phyloP scores from a whole-genome alignment of 1,140 invertebrate species.

The Panagrolaimus sp. region DNA sequence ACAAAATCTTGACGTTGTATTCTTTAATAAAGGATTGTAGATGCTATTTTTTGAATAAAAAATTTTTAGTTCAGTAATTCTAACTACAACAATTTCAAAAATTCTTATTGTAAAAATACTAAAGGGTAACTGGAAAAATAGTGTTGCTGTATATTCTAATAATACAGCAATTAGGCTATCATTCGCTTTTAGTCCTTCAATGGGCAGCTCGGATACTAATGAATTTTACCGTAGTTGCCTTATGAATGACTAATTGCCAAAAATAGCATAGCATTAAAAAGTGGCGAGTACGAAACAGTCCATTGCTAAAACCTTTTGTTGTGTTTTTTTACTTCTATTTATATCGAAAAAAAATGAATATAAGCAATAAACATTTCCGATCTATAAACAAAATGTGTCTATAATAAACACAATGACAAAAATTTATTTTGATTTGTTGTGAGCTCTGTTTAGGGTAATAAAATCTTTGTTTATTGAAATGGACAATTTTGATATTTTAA shows the following conservation, averaged over 20 bases:
- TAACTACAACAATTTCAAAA: too few species aligned
- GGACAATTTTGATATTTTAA: neutral
- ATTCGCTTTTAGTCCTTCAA: slow-evolving; percentile 17
- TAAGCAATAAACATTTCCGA: too few species aligned
- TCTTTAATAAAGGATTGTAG: slow-evolving; percentile 13
- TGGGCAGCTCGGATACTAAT: slow-evolving; percentile 22
- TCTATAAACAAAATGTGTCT: neutral
- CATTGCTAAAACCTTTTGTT: neutral
- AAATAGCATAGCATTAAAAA: neutral
- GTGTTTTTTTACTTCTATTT: neutral
- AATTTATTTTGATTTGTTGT: too few species aligned
- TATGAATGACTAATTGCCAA: slow-evolving; percentile 24
- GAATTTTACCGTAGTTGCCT: slow-evolving; percentile 8
- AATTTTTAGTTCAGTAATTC: neutral
- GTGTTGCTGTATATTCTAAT: too few species aligned
- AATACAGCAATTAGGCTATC: too few species aligned
- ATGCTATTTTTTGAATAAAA: neutral
- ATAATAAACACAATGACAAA: neutral
- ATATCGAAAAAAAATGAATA: neutral
- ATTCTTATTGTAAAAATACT: too few species aligned
- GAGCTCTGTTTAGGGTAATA: neutral
- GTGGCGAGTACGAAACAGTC: neutral
- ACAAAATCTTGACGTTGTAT: neutral
- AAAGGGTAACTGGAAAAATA: too few species aligned
- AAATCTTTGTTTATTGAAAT: neutral